Base-by-base conservation (phyloP, 1,140 invertebrate genomes). In the Apis laboriosa region DNA sequence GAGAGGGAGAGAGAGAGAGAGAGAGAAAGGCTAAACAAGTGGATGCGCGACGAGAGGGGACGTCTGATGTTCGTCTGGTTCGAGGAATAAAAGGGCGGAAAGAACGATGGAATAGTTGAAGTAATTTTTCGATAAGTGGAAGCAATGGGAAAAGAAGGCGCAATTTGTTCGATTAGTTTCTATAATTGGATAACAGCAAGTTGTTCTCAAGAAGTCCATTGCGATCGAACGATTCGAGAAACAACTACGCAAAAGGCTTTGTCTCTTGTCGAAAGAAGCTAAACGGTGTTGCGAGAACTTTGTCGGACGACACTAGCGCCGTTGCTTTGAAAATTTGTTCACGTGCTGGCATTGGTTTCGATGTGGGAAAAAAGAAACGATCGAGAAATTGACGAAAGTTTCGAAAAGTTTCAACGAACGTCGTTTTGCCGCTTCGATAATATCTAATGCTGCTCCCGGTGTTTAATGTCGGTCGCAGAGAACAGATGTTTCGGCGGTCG, bases 401-500 rank as follows among this genome's bases (percentile, higher is more conserved):
- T 34, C 9, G 24, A 60, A 43, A 19, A n/a, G 55, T n/a, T 4
- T 43, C 34, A 3, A 43, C 28, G 28, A 34, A 1, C 28, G 28
- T 43, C 34, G 34, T 43, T 43, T 43, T 43, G 3, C 34, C 2
- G 34, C 5, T 43, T 43, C 34, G 4, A 0, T 24, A 24, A 24
- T 24, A 24, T 43, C 34, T 7, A 43, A 43, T 43, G 34, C 34
- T 7, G 34, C 34, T 43, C 34, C 34, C 34, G 34, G 0, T 43
- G 34, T 43, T 80, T 34, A n/a, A 15, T 49, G 19, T 19, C 9
- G 28, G 17, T 9, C 17, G 55, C 21, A 2, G 49, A n/a, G 49
- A 13, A n/a, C 70, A 74, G 78, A 80, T 80, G 60, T 34, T 51
- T 43, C 51, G 58, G 58, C 58, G 58, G 58, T 60, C 58, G 77